Evolutionary conservation across 1,140 invertebrate genomes (phyloP), one percentile per base, ranked within the genome.

Genomic region (Pomacea maculata): DNA sequence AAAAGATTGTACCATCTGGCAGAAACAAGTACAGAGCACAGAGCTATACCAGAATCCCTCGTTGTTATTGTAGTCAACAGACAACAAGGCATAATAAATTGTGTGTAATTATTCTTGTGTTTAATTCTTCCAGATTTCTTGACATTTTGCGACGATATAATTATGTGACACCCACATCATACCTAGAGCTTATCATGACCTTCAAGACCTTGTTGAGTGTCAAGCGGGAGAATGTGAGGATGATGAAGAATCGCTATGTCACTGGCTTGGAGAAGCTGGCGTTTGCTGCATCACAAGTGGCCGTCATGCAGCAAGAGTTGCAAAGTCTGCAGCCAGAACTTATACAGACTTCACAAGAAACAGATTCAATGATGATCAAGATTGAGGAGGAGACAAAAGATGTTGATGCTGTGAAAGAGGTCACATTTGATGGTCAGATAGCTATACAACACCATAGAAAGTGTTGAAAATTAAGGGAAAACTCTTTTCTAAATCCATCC

Each of bases 371-470:
- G 17, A 90, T 90, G 88, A 85, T 88, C 19, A 88, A 97, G 91
- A 99, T 99, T 82, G 98, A 99, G 89, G 95, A 98, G 88, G 98
- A 99, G 85, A 99, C 98, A 0, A 95, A 99, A 0, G 95, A 83
- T 84, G 97, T 99, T 0, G 98, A 99, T 92, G 96, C 96, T 4
- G 96, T 97, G 86, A 98, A 98, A 90, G 97, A 99, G 93, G 95
- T 96, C 86, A 82, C 55, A 17, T 61, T 6, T 15, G 0, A 8
- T 75, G 11, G 7, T 19, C 29, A 52, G 7, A 14, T 15, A 15
- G 6, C n/a, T 14, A 19, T 7, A 21, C 25, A 25, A 14, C 11
- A 21, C 25, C 8, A 71, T 25, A 25, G 25, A 14, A 8, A 25
- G 15, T 71, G 34, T 54, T 52, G 25, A 67, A 9, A 67, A 67